Evolutionary conservation across 2,888 invertebrate genomes (phyloP), one percentile per base, ranked within the genome.

Genomic region (Netelia fuscicornis): DNA sequence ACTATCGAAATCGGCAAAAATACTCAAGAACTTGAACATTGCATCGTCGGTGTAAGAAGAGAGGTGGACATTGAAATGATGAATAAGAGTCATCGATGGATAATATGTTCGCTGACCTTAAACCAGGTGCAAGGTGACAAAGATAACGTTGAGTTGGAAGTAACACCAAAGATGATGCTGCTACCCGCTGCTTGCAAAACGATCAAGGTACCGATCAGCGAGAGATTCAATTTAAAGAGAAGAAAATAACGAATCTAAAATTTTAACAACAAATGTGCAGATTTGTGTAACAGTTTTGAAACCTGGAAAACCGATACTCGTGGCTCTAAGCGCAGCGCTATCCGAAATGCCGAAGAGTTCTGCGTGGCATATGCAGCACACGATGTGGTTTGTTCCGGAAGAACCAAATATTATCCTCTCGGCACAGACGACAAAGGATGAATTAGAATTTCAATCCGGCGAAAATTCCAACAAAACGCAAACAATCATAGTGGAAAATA

Each of bases 321-420:
- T 90, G 5, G 88, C 88, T 20, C 81, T 93, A 30, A 87, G 89
- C 13, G 89, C 92, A 65, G 88, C 86, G 58, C 89, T 91, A 44
- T 87, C 86, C 0, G 93, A 93, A 83, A 93, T 93, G 92, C 91
- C 93, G 52, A 92, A 91, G 2, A 88, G 89, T 30, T 90, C 89
- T 13, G 89, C 87, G 68, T 92, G 91, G 90, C 87, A 85, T 11
- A 90, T 91, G 71, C 90, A 91, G 20, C 92, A 93, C 60, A 89
- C 91, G 37, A 91, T 93, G 87, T 93, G 92, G 76, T 91, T 93
- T 77, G 90, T 92, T 54, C 91, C 93, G 0, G 93, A 92, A 83
- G 90, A 93, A 65, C 87, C 90, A 8, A 88, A 91, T 74, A 86
- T 92, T 20, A 80, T 86, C 23, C 78, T 93, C 23, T 80, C 86